Evolutionary conservation across 2,113 vertebrate species (phyloP).

Genomic region (Melospiza melodia): DNA sequence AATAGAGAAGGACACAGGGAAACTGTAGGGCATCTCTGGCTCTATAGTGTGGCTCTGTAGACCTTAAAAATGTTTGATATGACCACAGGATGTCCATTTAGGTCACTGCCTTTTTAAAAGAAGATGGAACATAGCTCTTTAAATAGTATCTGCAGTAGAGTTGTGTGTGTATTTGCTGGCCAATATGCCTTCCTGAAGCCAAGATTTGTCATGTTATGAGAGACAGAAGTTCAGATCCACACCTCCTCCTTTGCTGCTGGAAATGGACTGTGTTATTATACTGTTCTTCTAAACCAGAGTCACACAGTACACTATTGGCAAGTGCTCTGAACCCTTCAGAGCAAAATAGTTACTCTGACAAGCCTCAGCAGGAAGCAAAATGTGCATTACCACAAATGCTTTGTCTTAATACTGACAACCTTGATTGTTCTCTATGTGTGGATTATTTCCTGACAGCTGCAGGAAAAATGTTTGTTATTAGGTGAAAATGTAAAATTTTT

Average conservation of each 20-base stretch:
- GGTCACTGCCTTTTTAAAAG: not conserved
- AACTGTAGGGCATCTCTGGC: not conserved
- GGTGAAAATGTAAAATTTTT: not conserved
- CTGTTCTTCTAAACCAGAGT: not conserved
- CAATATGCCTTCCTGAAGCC: not conserved
- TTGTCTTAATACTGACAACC: not conserved
- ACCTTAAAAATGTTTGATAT: not conserved
- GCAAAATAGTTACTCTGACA: conserved; percentile 2
- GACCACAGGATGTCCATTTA: not conserved
- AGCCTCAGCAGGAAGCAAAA: conserved; percentile 1
- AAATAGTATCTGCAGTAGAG: not conserved
- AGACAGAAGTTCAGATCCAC: not conserved
- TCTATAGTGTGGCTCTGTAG: not conserved
- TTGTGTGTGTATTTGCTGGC: not conserved
- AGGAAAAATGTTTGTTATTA: not conserved
- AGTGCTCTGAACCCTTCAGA: not conserved
- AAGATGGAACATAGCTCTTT: not conserved
- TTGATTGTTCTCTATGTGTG: not conserved
- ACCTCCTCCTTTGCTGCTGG: not conserved
- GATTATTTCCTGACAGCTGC: not conserved
- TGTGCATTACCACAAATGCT: not conserved
- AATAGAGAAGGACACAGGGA: not conserved
- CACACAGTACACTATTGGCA: not conserved
- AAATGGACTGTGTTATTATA: not conserved
- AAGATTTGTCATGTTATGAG: not conserved